Base-by-base conservation (phyloP, 2,797 vertebrate genomes). In the Antrozous pallidus region DNA sequence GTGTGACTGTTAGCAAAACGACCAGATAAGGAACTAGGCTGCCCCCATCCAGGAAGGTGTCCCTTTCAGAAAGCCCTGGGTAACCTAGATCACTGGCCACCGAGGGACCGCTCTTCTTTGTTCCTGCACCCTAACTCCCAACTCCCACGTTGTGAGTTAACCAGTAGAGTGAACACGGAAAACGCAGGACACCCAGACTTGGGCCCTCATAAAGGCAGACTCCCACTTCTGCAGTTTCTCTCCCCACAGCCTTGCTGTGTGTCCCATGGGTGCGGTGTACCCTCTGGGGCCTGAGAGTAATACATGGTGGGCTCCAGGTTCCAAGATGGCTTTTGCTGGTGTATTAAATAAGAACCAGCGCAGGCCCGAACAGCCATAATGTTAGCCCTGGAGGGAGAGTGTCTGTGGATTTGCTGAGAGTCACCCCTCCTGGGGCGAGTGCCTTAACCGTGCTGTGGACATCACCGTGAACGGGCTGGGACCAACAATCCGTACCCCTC, bases 371-470 rank as follows among this genome's bases (percentile, higher is more conserved):
- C 58, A 54, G 47, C 24, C 5, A 3, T 8, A 47, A 2, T 20
- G 7, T 3, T 9, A 51, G 61, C n/a, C 24, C 45, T 1, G 6
- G 17, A 2, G 33, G 51, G 56, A 22, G 20, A 22, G 24, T 16
- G 38, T 58, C 73, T 40, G 18, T n/a, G 42, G 61, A n/a, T 38
- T 58, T 5, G 7, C 38, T 4, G 49, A 28, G 17, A 28, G 17
- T 16, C 2, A 14, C 22, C 13, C 0, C 1, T 1, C 45, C 33
- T 1, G 20, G 33, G 18, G 14, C 4, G 8, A 18, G 65, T 26
- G 22, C 42, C 49, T 22, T 26, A 14, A 20, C 56, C 22, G 13
- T 42, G 70, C 33, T 11, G 8, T 63, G 36, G 24, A 22, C 33
- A 1, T 40, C 31, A 3, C 16, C 75, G 61, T 17, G 28, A 6